Conservation (phyloP, 2,888 invertebrate genomes). For the Cataglyphis cursor region DNA sequence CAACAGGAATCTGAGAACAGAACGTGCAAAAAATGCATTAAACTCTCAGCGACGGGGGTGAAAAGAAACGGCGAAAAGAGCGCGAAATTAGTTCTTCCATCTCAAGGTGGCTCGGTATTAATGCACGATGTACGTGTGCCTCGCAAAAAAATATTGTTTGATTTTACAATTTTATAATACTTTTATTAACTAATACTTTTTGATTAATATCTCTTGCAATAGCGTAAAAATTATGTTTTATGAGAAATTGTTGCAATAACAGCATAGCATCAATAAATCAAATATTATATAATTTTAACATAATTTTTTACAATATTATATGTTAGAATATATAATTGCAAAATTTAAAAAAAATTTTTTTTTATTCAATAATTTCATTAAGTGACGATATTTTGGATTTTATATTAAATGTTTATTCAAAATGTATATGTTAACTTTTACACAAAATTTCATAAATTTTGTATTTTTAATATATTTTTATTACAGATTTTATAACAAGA, state of each 20-base stretch:
- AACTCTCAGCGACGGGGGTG: slow-evolving; percentile 40
- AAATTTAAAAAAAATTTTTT: background rate
- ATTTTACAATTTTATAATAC: slow-evolving; percentile 43
- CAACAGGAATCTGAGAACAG: slow-evolving; percentile 47
- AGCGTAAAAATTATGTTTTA: slow-evolving; percentile 43
- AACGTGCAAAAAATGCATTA: slow-evolving; percentile 64
- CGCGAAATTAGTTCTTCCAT: slow-evolving; percentile 62
- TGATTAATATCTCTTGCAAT: background rate
- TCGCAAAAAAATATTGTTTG: slow-evolving; percentile 54
- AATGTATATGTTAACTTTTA: background rate
- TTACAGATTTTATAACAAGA: background rate
- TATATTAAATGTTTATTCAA: background rate
- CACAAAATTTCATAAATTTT: background rate
- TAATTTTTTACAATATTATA: background rate
- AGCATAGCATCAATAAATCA: background rate
- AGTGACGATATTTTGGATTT: background rate
- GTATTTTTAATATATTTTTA: background rate
- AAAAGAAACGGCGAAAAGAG: background rate
- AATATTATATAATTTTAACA: background rate
- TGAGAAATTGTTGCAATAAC: background rate
- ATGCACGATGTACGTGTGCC: slow-evolving; percentile 17
- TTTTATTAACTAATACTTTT: background rate
- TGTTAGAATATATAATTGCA: background rate
- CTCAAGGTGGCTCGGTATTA: slow-evolving; percentile 1
- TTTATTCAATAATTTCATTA: slow-evolving; percentile 12